phyloP scores from a whole-genome alignment of 2,888 invertebrate genomes.

The Rhyacophila evoluta region DNA sequence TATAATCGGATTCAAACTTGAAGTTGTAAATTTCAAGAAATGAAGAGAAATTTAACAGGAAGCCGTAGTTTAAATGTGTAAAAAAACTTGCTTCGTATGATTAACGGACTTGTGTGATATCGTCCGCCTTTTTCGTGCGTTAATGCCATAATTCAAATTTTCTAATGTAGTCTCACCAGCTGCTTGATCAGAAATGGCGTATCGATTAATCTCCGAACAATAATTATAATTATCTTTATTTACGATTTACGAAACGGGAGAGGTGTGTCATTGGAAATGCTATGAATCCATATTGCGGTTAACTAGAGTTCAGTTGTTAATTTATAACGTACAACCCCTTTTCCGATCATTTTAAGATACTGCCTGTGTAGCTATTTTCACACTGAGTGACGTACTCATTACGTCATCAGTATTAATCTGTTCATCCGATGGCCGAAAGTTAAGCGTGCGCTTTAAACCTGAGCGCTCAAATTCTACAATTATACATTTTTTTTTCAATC shows the following conservation, averaged over 20 bases:
- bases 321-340: slow-evolving; percentile 22
- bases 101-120: background rate
- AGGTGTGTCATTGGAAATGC: slow-evolving; percentile 18
- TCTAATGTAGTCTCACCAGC: slow-evolving; percentile 19
- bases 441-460: too few relatives aligned
- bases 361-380: background rate
- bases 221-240: slow-evolving; percentile 20
- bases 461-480: too few relatives aligned
- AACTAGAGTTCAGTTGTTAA: slow-evolving; percentile 20
- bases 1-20: background rate
- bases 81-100: background rate
- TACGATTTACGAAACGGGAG: slow-evolving; percentile 14
- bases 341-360: slow-evolving; percentile 12
- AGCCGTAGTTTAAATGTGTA: background rate
- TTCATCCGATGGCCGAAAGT: too few relatives aligned
- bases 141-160: background rate
- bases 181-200: slow-evolving; percentile 14
- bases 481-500: too few relatives aligned
- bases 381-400: background rate
- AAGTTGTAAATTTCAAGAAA: background rate
- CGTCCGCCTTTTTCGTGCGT: slow-evolving; percentile 5
- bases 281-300: slow-evolving; percentile 18
- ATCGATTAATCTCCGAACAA: background rate
- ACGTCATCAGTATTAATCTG: too few relatives aligned
- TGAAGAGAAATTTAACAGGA: slow-evolving; percentile 9